Evolutionary conservation across 2,888 invertebrate species (phyloP), one percentile per base, ranked within the genome.

Genomic region (Arctia plantaginis): DNA sequence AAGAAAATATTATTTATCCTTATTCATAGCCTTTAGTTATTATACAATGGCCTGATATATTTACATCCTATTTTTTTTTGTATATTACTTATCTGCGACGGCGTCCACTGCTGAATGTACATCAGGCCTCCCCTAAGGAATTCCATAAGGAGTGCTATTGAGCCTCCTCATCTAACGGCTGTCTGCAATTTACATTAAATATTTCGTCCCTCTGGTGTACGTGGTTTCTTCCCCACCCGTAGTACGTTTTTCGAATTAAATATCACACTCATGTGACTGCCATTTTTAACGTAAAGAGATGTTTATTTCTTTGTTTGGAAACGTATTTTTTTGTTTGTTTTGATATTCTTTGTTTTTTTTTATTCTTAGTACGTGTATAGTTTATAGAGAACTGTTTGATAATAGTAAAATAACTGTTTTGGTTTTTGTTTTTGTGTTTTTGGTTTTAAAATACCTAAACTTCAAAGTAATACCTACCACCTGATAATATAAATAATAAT

Each of bases 1-100:
- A 13, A 69, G 55, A 69, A 65, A 68, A 47, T 62, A 47, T 20
- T 64, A 39, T 64, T 68, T 64, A 69, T 73, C 30, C 39, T 64
- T 41, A 15, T 69, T 69, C 15, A 51, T 44, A 47, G 47, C 15
- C 8, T 44, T 47, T 30, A 33, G 18, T 15, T 66, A 27, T 41
- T 67, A 67, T 44, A 44, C 12, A 23, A 27, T 66, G n/a, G 8
- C 10, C 18, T 30, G 20, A 67, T 23, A 12, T 67, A 44, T 30
- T 41, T n/a, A 20, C 4, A 30, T 44, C 30, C 30, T 67, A 3
- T 44, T 23, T 10, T 44, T 30, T 6, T 13, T 41, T 67, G 7
- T 23, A 30, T 18, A 30, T 30, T 62, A 30, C 13, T 59, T 15
- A 59, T 27, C 59, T n/a, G 27, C 59, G 27, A 59, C 13, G 27